Evolutionary conservation across 2,888 invertebrate genomes (phyloP), one percentile per base, ranked within the genome.

Genomic region (Monochamus alternatus): DNA sequence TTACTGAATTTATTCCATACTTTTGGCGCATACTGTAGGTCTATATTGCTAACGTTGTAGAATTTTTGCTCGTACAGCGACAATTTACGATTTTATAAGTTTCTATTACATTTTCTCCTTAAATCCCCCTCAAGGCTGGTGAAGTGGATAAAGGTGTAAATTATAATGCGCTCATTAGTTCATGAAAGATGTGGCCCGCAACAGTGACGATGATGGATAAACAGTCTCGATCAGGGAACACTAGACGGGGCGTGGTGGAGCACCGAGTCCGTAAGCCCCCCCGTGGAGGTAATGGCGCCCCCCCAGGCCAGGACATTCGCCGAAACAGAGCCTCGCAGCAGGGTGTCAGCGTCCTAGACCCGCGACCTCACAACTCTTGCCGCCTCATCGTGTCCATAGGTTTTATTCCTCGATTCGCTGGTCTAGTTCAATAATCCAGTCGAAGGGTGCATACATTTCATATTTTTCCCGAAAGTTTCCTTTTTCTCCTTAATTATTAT

Each of bases 271-370:
- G 84, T 83, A 83, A 82, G 84, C 75, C 82, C 83, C 83, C 87
- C 86, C 81, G 85, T 79, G 47, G 87, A 73, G 86, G 82, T 87
- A 86, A 87, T 87, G 87, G 86, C 87, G 86, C 86, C 87, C 87
- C 86, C 86, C 83, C 81, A 83, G 85, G 83, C 85, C 83, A 81
- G 83, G 81, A 83, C 83, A 83, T 84, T 82, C 83, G 86, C 86
- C 85, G 86, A 87, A 86, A 87, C 86, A 85, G 83, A 84, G 80
- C 81, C 80, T 76, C 83, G 14, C 84, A 78, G 82, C 84, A 75
- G 84, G 86, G 72, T 75, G 79, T 67, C 81, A 74, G 14, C 77
- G 78, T 71, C 78, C 76, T 77, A 80, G 80, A 80, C 78, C 78
- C 74, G 71, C 75, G 70, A 72, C 71, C 71, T 71, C 75, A 71